Base-by-base conservation (phyloP, 2,797 vertebrate genomes). In the Mionectes olivaceus region DNA sequence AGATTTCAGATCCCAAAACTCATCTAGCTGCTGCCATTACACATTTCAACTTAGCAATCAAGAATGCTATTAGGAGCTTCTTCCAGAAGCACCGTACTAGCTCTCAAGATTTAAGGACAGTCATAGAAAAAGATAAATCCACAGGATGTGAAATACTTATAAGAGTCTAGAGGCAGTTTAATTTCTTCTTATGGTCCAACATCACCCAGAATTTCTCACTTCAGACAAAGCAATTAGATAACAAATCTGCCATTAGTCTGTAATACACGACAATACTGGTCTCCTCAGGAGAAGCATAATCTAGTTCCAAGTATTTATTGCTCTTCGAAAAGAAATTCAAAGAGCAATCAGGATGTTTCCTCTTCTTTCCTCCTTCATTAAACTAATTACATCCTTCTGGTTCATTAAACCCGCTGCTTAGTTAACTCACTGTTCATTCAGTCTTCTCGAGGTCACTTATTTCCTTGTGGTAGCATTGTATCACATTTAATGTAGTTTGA, bases 351-450 rank as follows among this genome's bases (percentile, higher is more conserved):
- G 24, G 14, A 63, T 56, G 44, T 30, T 74, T 65, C 28, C 37
- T 9, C 37, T 87, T 88, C 61, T 92, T 69, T 60, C 67, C 39
- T 76, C 56, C 44, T 83, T 87, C 83, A 93, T 81, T 91, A 92
- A 82, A 63, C 35, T 79, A 87, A 94, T 63, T 44, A 69, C 21
- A 74, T 35, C 37, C 44, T 83, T 76, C 47, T 76, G 46, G 44
- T 67, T 85, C 75, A 74, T 79, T 84, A 89, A 93, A 64, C 13
- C 7, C 14, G 50, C 59, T 64, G 50, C 23, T 69, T 84, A 73
- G 22, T 71, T 60, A 93, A 91, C 12, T 52, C 59, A 55, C 30
- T 76, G 14, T 44, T 94, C 57, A 76, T 44, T 89, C 47, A 49
- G 19, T 57, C 44, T 77, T 89, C 63, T 50, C 1, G 0, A 79